A percentile compares a stretch with the other conserved stretches of the same genome.
Evolutionary conservation across 2,797 vertebrate genomes (phyloP).

Genomic region (Eurystomus glaucurus): DNA sequence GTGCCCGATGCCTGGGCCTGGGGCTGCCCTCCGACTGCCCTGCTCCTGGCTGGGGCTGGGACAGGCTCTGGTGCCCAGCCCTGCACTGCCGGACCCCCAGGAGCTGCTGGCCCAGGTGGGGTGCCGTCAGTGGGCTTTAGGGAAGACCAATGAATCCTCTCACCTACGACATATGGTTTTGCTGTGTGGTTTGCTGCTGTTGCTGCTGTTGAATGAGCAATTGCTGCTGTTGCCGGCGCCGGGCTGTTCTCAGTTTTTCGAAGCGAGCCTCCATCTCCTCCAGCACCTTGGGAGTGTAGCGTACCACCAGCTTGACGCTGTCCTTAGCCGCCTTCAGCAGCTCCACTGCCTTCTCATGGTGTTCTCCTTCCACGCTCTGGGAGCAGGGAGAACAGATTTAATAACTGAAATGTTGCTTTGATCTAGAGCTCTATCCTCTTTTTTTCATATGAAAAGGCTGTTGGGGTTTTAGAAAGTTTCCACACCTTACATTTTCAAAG

Average conservation of each 20-base stretch:
- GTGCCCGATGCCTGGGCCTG: fast-evolving
- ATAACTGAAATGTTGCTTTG: neutral
- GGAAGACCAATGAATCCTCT: conserved; percentile 88
- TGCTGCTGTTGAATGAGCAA: conserved; percentile 94
- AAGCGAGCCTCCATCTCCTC: conserved; percentile 99
- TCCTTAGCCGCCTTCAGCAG: conserved; percentile 97
- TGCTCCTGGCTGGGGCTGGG: neutral
- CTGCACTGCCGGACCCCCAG: neutral
- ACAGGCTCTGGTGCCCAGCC: fast-evolving
- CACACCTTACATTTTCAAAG: neutral
- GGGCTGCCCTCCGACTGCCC: too few relatives aligned
- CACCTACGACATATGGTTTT: conserved; percentile 99
- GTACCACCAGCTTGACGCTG: conserved; percentile 97
- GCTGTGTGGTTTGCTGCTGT: conserved; percentile 91
- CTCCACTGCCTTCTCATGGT: conserved; percentile 98
- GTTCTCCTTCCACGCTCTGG: conserved; percentile 98
- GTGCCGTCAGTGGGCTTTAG: neutral
- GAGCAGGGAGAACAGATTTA: conserved; percentile 16
- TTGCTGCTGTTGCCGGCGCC: conserved; percentile 96
- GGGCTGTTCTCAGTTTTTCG: conserved; percentile 95
- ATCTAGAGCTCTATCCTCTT: neutral
- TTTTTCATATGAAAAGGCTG: neutral
- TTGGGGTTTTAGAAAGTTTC: neutral
- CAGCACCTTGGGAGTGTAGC: conserved; percentile 98
- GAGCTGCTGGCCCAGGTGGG: neutral